Evolutionary conservation across 2,888 invertebrate species (phyloP).

Genomic region (Listrodromus nycthemerus): DNA sequence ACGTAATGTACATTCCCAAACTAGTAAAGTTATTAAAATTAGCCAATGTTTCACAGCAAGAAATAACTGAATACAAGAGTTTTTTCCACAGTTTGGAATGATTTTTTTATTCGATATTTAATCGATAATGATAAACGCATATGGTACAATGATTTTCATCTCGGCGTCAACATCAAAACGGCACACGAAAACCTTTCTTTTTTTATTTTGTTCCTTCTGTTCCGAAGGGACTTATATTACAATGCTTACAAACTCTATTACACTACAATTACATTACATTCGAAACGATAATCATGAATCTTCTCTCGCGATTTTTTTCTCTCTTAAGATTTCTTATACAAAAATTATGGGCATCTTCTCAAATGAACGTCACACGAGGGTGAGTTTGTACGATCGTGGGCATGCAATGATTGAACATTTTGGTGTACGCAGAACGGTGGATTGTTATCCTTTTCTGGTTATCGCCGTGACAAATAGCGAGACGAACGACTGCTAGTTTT

Average conservation of each 20-base stretch:
- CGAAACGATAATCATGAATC: constrained; percentile 23
- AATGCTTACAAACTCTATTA: constrained; percentile 53
- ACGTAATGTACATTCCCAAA: background rate
- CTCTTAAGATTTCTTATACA: constrained; percentile 17
- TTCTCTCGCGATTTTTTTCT: constrained; percentile 2
- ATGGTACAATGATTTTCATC: constrained; percentile 64
- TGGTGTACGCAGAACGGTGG: background rate
- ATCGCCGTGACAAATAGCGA: background rate
- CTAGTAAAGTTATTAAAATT: background rate
- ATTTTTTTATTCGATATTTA: constrained; percentile 57
- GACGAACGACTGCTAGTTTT: background rate
- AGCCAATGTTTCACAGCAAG: background rate
- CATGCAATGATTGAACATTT: constrained; percentile 5
- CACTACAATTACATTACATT: constrained; percentile 31
- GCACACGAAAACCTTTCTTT: constrained; percentile 39
- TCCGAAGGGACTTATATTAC: constrained; percentile 46
- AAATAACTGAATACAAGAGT: background rate
- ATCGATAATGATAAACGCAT: constrained; percentile 63
- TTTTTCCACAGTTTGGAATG: constrained; percentile 63
- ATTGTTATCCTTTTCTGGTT: background rate
- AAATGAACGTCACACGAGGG: constrained; percentile 15
- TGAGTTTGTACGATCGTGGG: constrained; percentile 36
- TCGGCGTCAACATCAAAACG: constrained; percentile 51
- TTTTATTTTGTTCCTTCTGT: constrained; percentile 2
- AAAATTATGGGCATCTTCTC: constrained; percentile 25